Conservation (phyloP, 1,140 invertebrate species). For the Drosophila lowei region DNA sequence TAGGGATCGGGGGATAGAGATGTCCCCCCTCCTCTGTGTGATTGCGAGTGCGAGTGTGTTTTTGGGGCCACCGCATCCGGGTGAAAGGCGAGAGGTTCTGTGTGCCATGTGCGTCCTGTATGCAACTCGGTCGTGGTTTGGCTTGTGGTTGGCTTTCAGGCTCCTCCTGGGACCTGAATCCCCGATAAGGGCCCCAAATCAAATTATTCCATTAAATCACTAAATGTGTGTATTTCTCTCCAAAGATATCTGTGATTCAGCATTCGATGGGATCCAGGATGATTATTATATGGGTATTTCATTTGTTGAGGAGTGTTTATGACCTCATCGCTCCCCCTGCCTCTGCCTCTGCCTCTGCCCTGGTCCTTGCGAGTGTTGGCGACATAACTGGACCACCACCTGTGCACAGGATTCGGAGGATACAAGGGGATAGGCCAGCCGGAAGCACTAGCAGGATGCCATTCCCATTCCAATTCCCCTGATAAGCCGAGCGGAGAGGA, state of each 20-base stretch:
- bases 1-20: conserved; percentile 28
- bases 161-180: not conserved
- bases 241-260: too few relatives aligned
- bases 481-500: conserved; percentile 47
- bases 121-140: conserved; percentile 48
- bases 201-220: conserved; percentile 28
- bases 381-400: conserved; percentile 56
- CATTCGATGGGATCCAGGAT: too few relatives aligned
- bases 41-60: conserved; percentile 20
- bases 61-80: conserved; percentile 55
- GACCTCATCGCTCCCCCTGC: not conserved
- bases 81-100: conserved; percentile 39
- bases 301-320: conserved; percentile 2
- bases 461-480: conserved; percentile 47
- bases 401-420: conserved; percentile 30
- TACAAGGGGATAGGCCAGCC: conserved; percentile 37
- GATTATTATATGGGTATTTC: too few relatives aligned
- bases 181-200: conserved; percentile 17
- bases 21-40: conserved; percentile 29
- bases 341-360: not conserved
- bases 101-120: conserved; percentile 33
- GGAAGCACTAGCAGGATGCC: conserved; percentile 69
- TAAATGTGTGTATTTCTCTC: conserved; percentile 12
- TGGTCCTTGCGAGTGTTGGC: not conserved
- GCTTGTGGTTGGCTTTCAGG: conserved; percentile 10